Percentiles rank a stretch among this genome's conserved stretches.
These are phyloP conservation scores for Eupithecia insigniata DNA, from an alignment of 2,888 invertebrate species.

Conservation along the genomic window DNA sequence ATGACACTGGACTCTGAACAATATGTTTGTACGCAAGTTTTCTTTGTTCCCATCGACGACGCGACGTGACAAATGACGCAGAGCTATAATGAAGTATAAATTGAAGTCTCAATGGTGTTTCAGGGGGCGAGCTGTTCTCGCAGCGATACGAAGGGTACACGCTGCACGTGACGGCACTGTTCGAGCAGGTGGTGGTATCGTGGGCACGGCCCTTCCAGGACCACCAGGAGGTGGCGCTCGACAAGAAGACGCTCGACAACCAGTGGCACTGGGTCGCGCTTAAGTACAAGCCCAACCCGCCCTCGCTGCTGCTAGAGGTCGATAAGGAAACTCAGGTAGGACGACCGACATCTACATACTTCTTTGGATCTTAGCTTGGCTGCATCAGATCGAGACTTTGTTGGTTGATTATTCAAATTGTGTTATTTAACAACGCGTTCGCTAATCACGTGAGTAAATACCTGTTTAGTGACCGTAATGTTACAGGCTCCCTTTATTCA, in stretches of 20 bases:
- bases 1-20: neutral
- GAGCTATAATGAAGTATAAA: neutral
- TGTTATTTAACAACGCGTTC: neutral
- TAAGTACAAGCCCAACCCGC: constrained; percentile 81
- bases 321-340: constrained; percentile 71
- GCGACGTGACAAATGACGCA: neutral
- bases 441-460: neutral
- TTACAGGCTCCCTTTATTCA: neutral
- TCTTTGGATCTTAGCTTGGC: neutral
- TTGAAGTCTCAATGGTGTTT: neutral
- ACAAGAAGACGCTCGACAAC: constrained; percentile 89
- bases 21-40: neutral
- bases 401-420: neutral
- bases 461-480: neutral
- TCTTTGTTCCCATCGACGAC: neutral
- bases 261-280: constrained; percentile 91
- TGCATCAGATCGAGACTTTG: neutral
- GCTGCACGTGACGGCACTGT: constrained; percentile 85
- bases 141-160: constrained; percentile 87
- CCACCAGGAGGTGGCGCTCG: constrained; percentile 86
- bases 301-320: constrained; percentile 71
- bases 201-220: constrained; percentile 82
- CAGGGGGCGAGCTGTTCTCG: constrained; percentile 88
- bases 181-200: constrained; percentile 85
- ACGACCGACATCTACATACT: too few relatives aligned